Conservation (phyloP, 2,797 vertebrate species). For the Malacoraja senta region DNA sequence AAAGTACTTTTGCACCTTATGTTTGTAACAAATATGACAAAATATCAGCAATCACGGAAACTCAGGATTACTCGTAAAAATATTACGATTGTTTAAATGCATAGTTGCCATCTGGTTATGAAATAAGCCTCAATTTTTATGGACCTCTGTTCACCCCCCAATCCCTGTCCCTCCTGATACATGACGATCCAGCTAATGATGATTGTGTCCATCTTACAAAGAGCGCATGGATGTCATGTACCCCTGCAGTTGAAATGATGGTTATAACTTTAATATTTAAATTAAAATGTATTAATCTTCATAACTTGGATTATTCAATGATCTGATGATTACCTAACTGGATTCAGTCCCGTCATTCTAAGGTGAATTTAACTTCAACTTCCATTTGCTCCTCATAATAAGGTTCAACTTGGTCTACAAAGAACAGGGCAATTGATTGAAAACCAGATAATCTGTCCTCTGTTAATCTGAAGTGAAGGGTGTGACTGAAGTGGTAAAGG, state of each 20-base stretch:
- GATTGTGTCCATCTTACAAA: background rate
- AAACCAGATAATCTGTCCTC: too few species aligned
- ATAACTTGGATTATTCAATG: background rate
- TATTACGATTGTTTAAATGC: background rate
- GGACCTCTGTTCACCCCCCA: too few species aligned
- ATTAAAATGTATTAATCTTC: background rate
- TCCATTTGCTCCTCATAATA: background rate
- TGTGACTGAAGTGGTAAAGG: background rate
- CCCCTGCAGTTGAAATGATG: background rate
- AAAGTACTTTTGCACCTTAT: too few species aligned
- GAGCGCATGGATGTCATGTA: too few species aligned
- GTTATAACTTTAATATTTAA: background rate
- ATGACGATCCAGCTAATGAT: too few species aligned
- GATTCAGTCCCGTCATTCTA: background rate
- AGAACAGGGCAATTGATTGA: too few species aligned
- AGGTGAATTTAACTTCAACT: background rate
- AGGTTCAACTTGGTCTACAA: too few species aligned
- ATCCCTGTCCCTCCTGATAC: too few species aligned
- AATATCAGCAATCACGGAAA: background rate
- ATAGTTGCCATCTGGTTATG: background rate
- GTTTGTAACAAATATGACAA: background rate
- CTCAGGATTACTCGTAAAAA: background rate
- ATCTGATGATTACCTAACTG: background rate
- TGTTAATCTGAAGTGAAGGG: background rate
- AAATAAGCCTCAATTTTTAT: too few species aligned